phyloP scores from a whole-genome alignment of 2,113 vertebrate species.

The Malurus cyaneus region DNA sequence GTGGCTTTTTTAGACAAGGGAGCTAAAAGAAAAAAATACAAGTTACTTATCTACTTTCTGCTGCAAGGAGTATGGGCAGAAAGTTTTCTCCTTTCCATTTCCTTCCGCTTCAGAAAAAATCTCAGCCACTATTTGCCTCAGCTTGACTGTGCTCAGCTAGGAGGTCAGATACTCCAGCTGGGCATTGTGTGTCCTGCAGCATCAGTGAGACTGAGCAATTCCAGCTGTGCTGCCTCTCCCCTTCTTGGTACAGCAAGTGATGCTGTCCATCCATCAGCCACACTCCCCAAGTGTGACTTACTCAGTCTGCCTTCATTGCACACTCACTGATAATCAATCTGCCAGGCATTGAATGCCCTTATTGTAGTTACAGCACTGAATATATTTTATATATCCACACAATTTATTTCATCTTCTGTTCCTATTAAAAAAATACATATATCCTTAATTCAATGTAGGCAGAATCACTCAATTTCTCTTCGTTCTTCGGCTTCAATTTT shows the following conservation, averaged over 20 bases:
- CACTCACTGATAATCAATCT: neutral
- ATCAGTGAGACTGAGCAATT: neutral
- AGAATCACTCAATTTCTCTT: neutral
- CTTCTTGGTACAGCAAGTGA: neutral
- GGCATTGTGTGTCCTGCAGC: neutral
- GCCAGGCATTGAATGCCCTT: fast-evolving
- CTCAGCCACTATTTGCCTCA: neutral
- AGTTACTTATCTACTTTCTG: neutral
- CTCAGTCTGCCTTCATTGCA: neutral
- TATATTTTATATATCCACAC: neutral
- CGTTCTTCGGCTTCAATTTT: neutral
- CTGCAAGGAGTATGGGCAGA: neutral
- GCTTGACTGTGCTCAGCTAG: neutral
- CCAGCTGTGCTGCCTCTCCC: neutral
- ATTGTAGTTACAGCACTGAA: neutral
- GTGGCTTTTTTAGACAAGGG: neutral
- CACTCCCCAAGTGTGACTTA: neutral
- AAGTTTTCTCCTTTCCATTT: fast-evolving
- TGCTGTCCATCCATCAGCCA: neutral
- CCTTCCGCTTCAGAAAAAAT: neutral
- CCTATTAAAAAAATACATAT: neutral
- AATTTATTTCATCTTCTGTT: neutral
- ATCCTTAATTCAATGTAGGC: neutral
- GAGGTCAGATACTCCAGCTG: neutral
- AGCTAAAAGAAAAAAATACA: neutral